Percentiles rank a stretch among this genome's conserved stretches.
Conservation (phyloP, 2,797 vertebrate genomes). For the Uromys caudimaculatus region DNA sequence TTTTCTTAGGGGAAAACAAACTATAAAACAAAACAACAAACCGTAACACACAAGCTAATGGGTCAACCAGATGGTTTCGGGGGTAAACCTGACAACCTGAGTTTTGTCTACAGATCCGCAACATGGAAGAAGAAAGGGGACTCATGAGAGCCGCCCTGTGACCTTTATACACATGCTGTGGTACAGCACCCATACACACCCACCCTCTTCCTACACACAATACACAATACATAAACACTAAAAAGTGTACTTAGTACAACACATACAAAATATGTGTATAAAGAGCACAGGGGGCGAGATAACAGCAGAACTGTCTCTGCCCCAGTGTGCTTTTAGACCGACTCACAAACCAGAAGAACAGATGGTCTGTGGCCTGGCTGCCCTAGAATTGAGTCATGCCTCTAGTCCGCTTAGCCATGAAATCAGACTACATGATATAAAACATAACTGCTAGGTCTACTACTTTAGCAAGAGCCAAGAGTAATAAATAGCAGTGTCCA, state of each 20-base stretch:
- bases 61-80: neutral
- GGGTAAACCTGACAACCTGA: neutral
- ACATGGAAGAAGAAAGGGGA: neutral
- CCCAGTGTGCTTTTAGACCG: neutral
- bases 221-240: neutral
- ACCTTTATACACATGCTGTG: neutral
- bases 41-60: neutral
- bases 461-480: neutral
- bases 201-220: neutral
- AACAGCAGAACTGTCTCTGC: neutral
- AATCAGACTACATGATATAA: neutral
- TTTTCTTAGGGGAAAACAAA: neutral
- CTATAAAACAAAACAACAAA: neutral
- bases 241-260: neutral
- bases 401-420: constrained; percentile 7
- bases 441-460: neutral
- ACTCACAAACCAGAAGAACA: neutral
- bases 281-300: neutral
- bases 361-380: neutral
- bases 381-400: neutral
- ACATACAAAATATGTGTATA: neutral
- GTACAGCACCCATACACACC: neutral
- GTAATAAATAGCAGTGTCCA: neutral
- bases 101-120: neutral
- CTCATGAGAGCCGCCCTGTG: neutral